Percentiles rank a stretch among this genome's conserved stretches.
phyloP scores from a whole-genome alignment of 2,113 vertebrate genomes.

The Jaculus jaculus region DNA sequence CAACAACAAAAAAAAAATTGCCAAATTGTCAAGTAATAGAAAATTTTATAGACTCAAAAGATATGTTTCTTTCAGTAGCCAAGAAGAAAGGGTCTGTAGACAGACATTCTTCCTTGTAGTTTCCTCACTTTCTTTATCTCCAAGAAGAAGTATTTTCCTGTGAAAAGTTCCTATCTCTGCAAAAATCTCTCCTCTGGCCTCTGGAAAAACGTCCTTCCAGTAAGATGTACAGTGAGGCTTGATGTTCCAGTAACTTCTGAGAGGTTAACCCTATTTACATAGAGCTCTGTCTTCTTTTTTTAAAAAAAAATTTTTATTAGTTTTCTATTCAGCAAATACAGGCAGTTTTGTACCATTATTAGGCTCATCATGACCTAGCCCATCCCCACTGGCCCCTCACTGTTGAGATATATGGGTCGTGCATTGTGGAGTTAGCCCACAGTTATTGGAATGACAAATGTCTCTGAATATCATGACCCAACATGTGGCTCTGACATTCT shows the following conservation, averaged over 20 bases:
- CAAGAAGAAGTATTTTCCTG: conserved; percentile 49
- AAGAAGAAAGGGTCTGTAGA: background rate
- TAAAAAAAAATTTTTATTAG: no score
- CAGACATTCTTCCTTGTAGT: background rate
- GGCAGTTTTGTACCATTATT: no score
- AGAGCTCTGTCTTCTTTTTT: no score
- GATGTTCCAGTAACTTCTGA: conserved; percentile 65
- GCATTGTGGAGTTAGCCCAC: no score
- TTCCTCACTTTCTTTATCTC: conserved; percentile 19
- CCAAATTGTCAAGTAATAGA: background rate
- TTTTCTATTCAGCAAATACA: no score
- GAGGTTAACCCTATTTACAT: conserved; percentile 40
- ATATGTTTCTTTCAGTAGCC: background rate
- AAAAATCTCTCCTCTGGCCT: background rate
- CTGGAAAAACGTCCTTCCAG: conserved; percentile 61
- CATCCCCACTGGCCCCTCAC: no score
- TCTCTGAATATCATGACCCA: no score
- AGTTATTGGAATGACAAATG: no score
- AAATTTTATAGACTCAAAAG: background rate
- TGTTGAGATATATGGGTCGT: no score
- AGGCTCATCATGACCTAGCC: no score
- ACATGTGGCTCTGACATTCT: no score
- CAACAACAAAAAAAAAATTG: no score
- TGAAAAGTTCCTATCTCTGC: conserved; percentile 31
- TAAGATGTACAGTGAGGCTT: conserved; percentile 45